Evolutionary conservation across 2,113 vertebrate genomes (phyloP).

Genomic region (Vidua macroura): DNA sequence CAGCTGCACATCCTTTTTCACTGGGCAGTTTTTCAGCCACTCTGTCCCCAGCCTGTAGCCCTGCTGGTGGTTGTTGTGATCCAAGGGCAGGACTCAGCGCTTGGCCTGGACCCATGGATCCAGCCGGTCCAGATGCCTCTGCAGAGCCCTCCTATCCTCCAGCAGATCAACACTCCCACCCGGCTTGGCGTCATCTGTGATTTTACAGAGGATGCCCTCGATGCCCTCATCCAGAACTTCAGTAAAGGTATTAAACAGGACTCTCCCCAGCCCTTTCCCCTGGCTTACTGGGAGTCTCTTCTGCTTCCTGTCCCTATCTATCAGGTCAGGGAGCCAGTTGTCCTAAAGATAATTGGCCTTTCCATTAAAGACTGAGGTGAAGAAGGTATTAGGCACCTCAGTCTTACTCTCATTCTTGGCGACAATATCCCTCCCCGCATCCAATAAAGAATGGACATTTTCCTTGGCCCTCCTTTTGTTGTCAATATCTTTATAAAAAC

Average conservation of each 20-base stretch:
- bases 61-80: not conserved
- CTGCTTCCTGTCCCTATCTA: not conserved
- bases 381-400: not conserved
- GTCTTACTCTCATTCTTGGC: not conserved
- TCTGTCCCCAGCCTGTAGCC: not conserved
- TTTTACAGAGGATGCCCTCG: fast-evolving
- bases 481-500: not conserved
- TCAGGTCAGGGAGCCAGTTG: not conserved
- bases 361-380: not conserved
- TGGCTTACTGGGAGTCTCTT: not conserved
- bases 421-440: not conserved
- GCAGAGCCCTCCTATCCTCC: not conserved
- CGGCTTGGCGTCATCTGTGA: not conserved
- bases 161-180: not conserved
- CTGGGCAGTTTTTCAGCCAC: not conserved
- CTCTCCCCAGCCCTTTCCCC: not conserved
- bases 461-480: not conserved
- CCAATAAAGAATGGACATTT: not conserved
- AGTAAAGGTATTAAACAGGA: not conserved
- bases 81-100: not conserved
- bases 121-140: not conserved
- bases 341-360: not conserved
- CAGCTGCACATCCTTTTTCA: not conserved
- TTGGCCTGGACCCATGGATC: not conserved
- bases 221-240: not conserved